These are phyloP conservation scores for Entelurus aequoreus DNA, from an alignment of 2,113 vertebrate genomes.

Conservation along the genomic window DNA sequence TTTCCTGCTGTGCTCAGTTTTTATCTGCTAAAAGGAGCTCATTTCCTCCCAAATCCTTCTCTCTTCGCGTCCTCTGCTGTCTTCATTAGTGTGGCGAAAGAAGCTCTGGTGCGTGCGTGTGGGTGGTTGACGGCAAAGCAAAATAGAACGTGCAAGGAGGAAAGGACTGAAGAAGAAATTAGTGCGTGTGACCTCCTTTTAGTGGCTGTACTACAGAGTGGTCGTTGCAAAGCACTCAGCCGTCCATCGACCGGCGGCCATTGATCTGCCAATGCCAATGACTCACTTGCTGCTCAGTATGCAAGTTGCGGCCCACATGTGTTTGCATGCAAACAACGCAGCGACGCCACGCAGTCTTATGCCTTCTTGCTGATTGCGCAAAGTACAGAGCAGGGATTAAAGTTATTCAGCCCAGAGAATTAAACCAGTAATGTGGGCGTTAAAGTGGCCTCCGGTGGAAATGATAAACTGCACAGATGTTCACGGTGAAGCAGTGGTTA, in stretches of 20 bases:
- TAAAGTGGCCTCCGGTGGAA: neutral
- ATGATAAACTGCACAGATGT: too few relatives aligned
- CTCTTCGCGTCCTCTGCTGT: conserved; percentile 42
- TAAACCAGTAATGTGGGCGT: conserved; percentile 17
- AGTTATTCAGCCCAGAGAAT: conserved; percentile 23
- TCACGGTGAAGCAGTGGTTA: too few relatives aligned
- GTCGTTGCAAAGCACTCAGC: conserved; percentile 61
- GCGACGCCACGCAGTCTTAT: conserved; percentile 5
- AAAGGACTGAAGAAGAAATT: conserved; percentile 16
- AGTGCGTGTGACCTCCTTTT: conserved; percentile 51
- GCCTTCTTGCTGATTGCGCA: conserved; percentile 21
- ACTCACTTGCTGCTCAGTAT: conserved; percentile 50
- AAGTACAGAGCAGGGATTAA: conserved; percentile 36
- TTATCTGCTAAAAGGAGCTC: conserved; percentile 36
- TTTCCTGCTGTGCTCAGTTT: conserved; percentile 35
- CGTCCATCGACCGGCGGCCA: conserved; percentile 56
- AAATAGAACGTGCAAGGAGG: conserved; percentile 23
- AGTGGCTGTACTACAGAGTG: conserved; percentile 45
- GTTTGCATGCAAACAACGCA: conserved; percentile 28
- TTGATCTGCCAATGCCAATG: conserved; percentile 62
- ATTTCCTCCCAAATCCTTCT: conserved; percentile 46
- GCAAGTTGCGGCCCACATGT: conserved; percentile 33
- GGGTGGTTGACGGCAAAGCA: neutral
- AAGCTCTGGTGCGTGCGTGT: conserved; percentile 23
- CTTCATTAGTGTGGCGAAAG: conserved; percentile 45